Base-by-base conservation (phyloP, 1,140 invertebrate genomes). In the Teleogryllus occipitalis region DNA sequence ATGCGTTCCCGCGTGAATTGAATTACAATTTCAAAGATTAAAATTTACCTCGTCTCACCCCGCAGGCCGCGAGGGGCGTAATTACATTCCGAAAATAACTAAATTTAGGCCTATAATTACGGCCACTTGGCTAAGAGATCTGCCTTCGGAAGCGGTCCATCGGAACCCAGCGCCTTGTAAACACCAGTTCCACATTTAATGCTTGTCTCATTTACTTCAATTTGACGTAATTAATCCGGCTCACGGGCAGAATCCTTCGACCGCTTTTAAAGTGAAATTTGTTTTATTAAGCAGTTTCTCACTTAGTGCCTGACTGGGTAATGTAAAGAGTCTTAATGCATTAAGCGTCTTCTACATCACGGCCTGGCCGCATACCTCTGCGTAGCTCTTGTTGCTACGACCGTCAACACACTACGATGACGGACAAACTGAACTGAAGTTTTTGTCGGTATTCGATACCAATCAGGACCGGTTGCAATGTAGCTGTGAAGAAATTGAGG, bases 251-350 rank as follows among this genome's bases (percentile, higher is more conserved):
- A 18, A 65, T 10, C 54, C 54, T 65, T 65, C 54, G 54, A 65
- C 54, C 54, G 54, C 54, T 65, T 65, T 39, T 10, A 65, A 65
- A 65, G 54, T 65, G 54, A 65, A 65, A 65, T 65, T 65, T 65
- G 54, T 65, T 65, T 65, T 65, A 65, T 65, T 65, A 65, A 65
- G 54, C 54, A 65, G 54, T 65, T 65, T 65, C 54, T 65, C 54
- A 65, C 54, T 65, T 65, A 65, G 54, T 65, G 54, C 54, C 18
- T 65, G 10, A 14, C 54, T 65, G 10, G 10, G 54, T 65, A 65
- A 65, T 65, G 54, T 65, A 65, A 65, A 65, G 54, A 65, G 0
- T 65, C 54, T 65, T 65, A 65, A 65, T 65, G 54, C 54, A 65
- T 65, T 65, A 65, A 65, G 54, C 10, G 54, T 2, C 54, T 65